phyloP scores from a whole-genome alignment of 2,113 vertebrate species.

The Gallinago jamesoni region DNA sequence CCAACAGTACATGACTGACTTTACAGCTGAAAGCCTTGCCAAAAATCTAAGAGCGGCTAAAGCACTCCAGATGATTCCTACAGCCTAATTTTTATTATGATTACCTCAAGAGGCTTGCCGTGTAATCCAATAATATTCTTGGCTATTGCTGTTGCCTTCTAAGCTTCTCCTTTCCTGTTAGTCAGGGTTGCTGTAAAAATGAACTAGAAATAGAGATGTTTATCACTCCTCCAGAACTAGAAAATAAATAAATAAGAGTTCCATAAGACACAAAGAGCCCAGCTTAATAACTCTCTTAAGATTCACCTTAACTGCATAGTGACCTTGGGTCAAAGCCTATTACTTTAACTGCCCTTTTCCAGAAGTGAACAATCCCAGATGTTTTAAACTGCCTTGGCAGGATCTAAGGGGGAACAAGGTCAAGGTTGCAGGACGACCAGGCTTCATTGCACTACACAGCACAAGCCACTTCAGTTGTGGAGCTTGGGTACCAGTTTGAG shows the following conservation, averaged over 20 bases:
- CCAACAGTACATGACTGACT: neutral
- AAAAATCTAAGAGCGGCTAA: neutral
- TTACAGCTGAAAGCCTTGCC: neutral
- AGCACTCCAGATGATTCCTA: neutral
- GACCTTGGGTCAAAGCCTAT: neutral
- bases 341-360: neutral
- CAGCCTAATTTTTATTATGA: neutral
- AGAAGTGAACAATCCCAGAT: neutral
- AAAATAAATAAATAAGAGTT: neutral
- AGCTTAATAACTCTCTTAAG: neutral
- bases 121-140: neutral
- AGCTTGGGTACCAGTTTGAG: neutral
- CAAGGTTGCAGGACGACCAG: constrained; percentile 60
- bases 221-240: neutral
- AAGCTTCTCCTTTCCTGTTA: neutral
- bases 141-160: neutral
- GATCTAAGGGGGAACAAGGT: constrained; percentile 66
- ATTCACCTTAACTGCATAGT: neutral
- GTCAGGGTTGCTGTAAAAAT: neutral
- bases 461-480: neutral
- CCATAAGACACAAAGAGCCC: neutral
- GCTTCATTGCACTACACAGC: constrained; percentile 40
- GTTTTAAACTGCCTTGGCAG: constrained; percentile 30
- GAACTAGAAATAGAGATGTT: neutral
- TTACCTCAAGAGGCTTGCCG: neutral